phyloP scores from a whole-genome alignment of 2,113 vertebrate species.

The Genyomyrus donnyi region DNA sequence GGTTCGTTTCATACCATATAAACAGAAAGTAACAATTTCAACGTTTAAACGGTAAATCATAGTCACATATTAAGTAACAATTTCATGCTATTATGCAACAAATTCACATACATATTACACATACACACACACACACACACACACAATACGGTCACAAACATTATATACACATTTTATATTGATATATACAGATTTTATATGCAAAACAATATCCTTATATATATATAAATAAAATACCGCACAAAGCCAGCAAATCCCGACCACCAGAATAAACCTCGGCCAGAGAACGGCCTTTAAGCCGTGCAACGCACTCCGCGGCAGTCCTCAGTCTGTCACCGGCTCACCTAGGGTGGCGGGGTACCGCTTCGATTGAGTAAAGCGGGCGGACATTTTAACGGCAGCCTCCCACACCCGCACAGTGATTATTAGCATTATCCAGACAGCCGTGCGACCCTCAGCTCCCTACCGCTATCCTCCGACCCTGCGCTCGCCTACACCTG shows the following conservation, averaged over 20 bases:
- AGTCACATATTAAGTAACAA: background rate
- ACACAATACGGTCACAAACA: background rate
- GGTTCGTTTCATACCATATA: background rate
- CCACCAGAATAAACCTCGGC: background rate
- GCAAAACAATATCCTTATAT: background rate
- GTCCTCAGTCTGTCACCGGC: background rate
- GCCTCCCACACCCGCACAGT: background rate
- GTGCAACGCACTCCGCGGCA: background rate
- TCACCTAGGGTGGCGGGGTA: background rate
- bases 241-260: background rate
- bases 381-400: background rate
- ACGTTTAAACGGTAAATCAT: background rate
- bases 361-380: background rate
- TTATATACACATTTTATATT: background rate
- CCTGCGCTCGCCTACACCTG: background rate
- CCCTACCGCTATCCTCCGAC: background rate
- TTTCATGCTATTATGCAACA: background rate
- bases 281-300: background rate
- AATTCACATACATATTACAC: background rate
- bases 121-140: background rate
- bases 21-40: background rate
- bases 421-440: background rate
- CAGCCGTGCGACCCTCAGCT: background rate
- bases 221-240: background rate
- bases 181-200: background rate